Percentiles rank a stretch among this genome's conserved stretches.
Evolutionary conservation across 2,113 vertebrate species (phyloP).

Genomic region (Cranoglanis bouderius): DNA sequence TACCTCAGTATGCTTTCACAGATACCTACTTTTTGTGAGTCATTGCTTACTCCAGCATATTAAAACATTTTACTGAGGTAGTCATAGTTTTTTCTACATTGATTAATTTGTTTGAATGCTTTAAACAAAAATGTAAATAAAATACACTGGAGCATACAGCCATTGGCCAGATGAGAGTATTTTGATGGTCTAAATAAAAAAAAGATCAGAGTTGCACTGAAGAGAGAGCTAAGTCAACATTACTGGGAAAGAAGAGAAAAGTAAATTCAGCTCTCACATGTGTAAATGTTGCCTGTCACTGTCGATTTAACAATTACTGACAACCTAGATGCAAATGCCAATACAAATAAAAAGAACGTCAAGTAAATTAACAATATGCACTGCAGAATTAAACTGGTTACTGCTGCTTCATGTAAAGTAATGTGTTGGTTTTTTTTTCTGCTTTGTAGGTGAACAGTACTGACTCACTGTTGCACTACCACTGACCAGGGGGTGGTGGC

Average conservation of each 20-base stretch:
- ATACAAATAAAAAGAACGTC: not conserved
- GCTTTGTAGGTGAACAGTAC: not conserved
- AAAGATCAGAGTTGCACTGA: not conserved
- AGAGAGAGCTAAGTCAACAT: constrained; percentile 27
- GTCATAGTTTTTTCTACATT: not conserved
- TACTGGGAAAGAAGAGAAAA: constrained; percentile 24
- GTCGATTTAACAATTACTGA: not conserved
- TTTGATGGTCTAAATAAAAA: not conserved
- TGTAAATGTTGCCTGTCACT: not conserved
- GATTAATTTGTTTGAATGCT: not conserved
- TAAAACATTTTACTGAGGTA: not conserved
- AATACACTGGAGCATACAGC: not conserved
- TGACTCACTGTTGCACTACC: not conserved
- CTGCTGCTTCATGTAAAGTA: not conserved
- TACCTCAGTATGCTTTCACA: not conserved
- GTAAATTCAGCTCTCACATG: constrained; percentile 9
- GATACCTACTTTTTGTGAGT: not conserved
- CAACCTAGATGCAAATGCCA: not conserved
- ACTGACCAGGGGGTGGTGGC: not conserved
- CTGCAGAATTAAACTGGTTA: not conserved
- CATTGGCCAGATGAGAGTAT: not conserved
- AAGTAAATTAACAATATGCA: not conserved
- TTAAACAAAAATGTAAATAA: not conserved
- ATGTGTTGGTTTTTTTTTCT: not conserved
- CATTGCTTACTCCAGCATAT: not conserved